Percentiles rank a stretch among this genome's conserved stretches.
These are phyloP conservation scores for Pemphigus obesinymphae DNA, from an alignment of 1,140 invertebrate genomes.

Conservation along the genomic window DNA sequence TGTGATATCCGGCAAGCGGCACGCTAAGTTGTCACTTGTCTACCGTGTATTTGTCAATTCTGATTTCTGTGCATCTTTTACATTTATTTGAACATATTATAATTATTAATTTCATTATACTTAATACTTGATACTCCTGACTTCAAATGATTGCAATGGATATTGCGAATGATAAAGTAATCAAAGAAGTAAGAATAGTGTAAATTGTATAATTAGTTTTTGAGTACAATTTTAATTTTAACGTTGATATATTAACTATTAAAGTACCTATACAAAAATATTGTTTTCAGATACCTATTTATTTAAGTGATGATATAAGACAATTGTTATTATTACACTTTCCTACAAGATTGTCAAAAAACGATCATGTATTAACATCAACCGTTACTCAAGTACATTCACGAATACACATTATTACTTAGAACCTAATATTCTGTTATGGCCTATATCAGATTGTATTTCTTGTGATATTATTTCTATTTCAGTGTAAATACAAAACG, in stretches of 20 bases:
- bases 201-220: neutral
- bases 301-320: conserved; percentile 6
- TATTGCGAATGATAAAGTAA: neutral
- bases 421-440: no score
- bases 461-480: neutral
- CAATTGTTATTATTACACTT: conserved; percentile 18
- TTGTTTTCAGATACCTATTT: conserved; percentile 18
- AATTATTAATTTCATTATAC: no score
- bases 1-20: no score
- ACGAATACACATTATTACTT: neutral
- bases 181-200: neutral
- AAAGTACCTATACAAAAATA: neutral
- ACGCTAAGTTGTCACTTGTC: no score
- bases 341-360: conserved; percentile 12
- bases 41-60: no score
- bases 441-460: neutral
- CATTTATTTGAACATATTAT: no score
- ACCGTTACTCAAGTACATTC: neutral
- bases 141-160: conserved; percentile 15
- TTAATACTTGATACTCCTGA: no score
- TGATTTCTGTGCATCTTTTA: no score
- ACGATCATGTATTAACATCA: conserved; percentile 3
- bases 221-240: no score
- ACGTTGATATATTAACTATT: neutral
- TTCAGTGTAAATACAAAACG: conserved; percentile 22